These are phyloP conservation scores for Stenchaetothrips biformis DNA, from an alignment of 2,888 invertebrate genomes.

Conservation along the genomic window DNA sequence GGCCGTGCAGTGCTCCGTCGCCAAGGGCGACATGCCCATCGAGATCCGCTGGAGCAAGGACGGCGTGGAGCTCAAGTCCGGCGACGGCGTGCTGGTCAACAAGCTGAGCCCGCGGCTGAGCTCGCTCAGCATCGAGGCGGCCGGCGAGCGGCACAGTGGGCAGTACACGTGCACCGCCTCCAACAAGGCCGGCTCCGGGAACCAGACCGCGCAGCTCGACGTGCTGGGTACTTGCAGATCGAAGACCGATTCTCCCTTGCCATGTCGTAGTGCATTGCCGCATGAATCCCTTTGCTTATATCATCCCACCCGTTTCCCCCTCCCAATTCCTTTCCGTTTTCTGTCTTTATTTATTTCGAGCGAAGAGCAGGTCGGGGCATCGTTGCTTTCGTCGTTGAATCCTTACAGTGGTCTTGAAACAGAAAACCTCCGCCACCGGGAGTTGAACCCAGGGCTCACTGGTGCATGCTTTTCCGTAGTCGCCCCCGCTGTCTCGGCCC, in stretches of 20 bases:
- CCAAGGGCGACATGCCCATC: conserved; percentile 59
- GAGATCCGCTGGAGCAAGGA: conserved; percentile 56
- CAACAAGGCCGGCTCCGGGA: conserved; percentile 51
- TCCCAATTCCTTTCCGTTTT: conserved; percentile 29
- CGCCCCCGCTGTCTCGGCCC: conserved; percentile 39
- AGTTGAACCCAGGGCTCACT: no score
- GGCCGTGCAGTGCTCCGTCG: conserved; percentile 50
- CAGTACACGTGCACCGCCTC: conserved; percentile 56
- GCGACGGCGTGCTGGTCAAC: conserved; percentile 38
- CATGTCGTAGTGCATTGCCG: no score
- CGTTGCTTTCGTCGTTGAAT: not conserved
- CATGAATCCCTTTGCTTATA: not conserved
- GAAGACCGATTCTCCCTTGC: no score
- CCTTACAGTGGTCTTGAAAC: not conserved
- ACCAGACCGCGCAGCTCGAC: conserved; percentile 49
- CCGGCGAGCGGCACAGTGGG: conserved; percentile 53
- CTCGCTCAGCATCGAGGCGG: conserved; percentile 48
- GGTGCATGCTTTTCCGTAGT: no score
- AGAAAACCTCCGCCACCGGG: no score
- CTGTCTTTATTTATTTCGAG: conserved; percentile 3
- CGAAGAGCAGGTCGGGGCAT: not conserved
- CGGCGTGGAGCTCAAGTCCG: conserved; percentile 26
- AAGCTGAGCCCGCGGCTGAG: conserved; percentile 44
- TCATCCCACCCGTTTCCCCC: conserved; percentile 30
- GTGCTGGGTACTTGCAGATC: conserved; percentile 53